These are phyloP conservation scores for Andrena flavipes DNA, from an alignment of 2,888 invertebrate genomes.

Conservation along the genomic window DNA sequence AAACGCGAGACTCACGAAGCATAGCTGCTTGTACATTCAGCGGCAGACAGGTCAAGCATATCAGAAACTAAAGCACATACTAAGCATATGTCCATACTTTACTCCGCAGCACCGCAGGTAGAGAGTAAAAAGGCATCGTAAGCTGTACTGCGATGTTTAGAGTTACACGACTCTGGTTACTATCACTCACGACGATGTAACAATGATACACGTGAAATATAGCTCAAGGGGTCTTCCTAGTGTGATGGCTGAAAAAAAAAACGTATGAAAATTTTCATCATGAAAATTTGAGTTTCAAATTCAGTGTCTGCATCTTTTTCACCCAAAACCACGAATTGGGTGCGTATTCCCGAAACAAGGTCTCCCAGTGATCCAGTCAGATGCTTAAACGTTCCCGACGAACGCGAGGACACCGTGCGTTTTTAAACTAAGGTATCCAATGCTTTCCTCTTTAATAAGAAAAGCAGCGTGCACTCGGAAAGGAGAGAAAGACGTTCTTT, in stretches of 20 bases:
- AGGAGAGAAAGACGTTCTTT: constrained; percentile 67
- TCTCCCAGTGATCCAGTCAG: not conserved
- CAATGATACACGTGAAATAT: not conserved
- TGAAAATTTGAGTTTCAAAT: not conserved
- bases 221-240: too few relatives aligned
- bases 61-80: constrained; percentile 27
- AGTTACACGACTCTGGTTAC: not conserved
- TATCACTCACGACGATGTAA: not conserved
- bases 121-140: constrained; percentile 48
- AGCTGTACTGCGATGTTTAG: constrained; percentile 62
- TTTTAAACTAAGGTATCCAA: constrained; percentile 54
- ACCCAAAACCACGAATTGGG: not conserved
- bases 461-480: constrained; percentile 45
- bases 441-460: constrained; percentile 75
- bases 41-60: constrained; percentile 17
- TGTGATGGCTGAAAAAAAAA: too few relatives aligned
- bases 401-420: not conserved
- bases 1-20: constrained; percentile 35
- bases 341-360: not conserved
- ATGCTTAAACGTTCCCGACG: not conserved
- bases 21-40: constrained; percentile 32
- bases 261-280: too few relatives aligned
- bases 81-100: not conserved
- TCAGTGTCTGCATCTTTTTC: not conserved
- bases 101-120: constrained; percentile 2